phyloP scores from a whole-genome alignment of 2,113 vertebrate genomes.

The Gopherus flavomarginatus region DNA sequence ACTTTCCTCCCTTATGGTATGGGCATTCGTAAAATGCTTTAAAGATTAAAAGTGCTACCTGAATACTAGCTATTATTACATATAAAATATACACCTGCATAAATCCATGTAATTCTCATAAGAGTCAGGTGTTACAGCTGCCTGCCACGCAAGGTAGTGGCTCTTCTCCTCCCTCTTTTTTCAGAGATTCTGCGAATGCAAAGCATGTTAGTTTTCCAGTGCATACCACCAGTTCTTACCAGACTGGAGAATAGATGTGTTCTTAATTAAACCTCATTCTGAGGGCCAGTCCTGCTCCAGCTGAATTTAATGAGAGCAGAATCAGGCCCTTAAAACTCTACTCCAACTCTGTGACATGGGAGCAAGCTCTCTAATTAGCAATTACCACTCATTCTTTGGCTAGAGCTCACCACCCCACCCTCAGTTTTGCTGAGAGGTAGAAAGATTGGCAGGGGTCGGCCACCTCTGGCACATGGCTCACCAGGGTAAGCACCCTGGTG shows the following conservation, averaged over 20 bases:
- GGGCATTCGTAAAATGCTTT: background rate
- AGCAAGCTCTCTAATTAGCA: background rate
- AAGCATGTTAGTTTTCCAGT: background rate
- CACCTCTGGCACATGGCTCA: no score
- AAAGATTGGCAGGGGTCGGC: no score
- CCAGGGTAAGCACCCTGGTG: no score
- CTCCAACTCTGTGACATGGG: background rate
- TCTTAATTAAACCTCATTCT: background rate
- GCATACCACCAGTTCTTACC: background rate
- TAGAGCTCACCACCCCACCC: background rate
- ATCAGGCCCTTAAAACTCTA: background rate
- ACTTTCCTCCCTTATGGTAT: background rate
- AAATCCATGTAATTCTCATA: background rate
- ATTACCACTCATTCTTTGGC: background rate
- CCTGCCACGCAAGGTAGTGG: background rate
- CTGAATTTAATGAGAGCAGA: background rate
- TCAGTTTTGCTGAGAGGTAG: background rate
- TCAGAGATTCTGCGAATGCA: background rate
- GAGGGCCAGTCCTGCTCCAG: background rate
- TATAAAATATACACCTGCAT: background rate
- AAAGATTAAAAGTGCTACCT: background rate
- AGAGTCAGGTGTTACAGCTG: background rate
- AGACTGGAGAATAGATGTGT: background rate
- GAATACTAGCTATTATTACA: background rate
- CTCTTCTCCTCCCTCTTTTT: background rate